Percentiles rank a stretch among this genome's conserved stretches.
phyloP scores from a whole-genome alignment of 2,797 vertebrate genomes.

The Cuculus canorus region DNA sequence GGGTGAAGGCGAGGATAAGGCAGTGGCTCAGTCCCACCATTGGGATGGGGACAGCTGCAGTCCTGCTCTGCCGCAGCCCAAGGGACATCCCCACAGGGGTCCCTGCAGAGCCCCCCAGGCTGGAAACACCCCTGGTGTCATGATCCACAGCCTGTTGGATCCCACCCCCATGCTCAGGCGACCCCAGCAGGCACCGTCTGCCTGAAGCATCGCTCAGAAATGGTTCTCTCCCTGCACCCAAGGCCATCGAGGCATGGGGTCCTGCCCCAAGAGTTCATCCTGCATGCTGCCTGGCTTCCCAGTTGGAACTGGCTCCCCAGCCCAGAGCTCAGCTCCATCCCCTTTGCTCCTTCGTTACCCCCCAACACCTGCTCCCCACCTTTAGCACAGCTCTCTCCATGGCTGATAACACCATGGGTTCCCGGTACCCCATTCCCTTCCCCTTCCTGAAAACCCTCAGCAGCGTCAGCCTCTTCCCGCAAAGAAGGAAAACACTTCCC shows the following conservation, averaged over 20 bases:
- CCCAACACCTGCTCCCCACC: neutral
- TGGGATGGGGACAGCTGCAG: neutral
- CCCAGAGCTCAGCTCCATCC: neutral
- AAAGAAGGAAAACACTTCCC: neutral
- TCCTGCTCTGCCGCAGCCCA: neutral
- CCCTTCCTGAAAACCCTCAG: neutral
- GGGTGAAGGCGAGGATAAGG: rapidly evolving
- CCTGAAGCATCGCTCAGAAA: neutral
- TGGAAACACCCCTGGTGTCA: neutral
- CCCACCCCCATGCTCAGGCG: neutral
- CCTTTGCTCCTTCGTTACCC: neutral
- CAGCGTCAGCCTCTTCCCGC: neutral
- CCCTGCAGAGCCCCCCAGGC: neutral
- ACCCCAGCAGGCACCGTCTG: neutral
- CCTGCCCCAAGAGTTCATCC: neutral
- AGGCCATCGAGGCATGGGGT: rapidly evolving
- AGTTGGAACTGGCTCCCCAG: neutral
- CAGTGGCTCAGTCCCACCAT: neutral
- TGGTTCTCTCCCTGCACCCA: neutral
- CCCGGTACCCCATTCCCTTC: rapidly evolving
- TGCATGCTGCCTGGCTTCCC: rapidly evolving
- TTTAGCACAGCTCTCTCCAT: neutral
- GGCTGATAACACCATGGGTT: rapidly evolving
- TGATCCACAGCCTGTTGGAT: too few species aligned
- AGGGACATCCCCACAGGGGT: neutral